phyloP scores from a whole-genome alignment of 2,888 invertebrate genomes.

The Atrina japonica region DNA sequence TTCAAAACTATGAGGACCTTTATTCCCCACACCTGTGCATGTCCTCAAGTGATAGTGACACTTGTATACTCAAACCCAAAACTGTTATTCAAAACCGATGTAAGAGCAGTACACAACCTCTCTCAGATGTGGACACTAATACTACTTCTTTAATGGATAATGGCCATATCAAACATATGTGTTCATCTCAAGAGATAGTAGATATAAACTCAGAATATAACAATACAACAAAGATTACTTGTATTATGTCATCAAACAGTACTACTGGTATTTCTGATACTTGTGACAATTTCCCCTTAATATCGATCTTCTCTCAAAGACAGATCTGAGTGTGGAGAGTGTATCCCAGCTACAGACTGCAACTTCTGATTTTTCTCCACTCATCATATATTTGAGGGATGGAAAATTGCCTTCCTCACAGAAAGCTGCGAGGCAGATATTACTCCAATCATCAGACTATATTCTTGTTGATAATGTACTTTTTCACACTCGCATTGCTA shows the following conservation, averaged over 20 bases:
- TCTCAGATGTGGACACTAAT: not conserved
- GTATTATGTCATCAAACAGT: no score
- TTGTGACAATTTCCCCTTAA: no score
- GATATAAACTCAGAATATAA: no score
- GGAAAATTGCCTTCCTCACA: conserved; percentile 42
- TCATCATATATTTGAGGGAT: conserved; percentile 29
- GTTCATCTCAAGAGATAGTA: no score
- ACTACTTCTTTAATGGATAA: not conserved
- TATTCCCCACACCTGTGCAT: no score
- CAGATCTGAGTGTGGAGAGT: conserved; percentile 3
- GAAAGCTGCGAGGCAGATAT: conserved; percentile 36
- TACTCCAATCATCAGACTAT: conserved; percentile 10
- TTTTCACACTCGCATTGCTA: conserved; percentile 38
- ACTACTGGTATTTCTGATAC: not conserved
- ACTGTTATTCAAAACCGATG: not conserved
- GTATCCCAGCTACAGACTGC: conserved; percentile 35
- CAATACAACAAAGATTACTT: no score
- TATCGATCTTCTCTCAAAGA: not conserved
- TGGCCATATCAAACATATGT: no score
- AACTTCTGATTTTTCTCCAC: conserved; percentile 28
- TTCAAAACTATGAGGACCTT: no score
- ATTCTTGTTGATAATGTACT: conserved; percentile 41
- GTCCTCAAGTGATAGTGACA: no score
- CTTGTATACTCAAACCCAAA: not conserved
- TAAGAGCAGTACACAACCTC: not conserved